phyloP scores from a whole-genome alignment of 2,888 invertebrate genomes.

The Automeris io region DNA sequence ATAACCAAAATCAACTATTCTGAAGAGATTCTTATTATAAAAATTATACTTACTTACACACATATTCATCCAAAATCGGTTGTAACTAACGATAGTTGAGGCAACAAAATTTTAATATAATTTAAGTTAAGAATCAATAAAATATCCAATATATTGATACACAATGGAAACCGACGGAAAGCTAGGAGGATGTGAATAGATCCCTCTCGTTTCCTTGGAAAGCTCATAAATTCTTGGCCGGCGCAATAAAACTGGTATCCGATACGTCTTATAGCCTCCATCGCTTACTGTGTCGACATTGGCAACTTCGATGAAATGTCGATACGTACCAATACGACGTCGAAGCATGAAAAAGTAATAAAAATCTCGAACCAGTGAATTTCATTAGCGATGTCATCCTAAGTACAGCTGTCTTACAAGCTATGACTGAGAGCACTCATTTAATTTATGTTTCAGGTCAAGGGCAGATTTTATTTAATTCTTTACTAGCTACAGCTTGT shows the following conservation, averaged over 20 bases:
- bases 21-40: no score
- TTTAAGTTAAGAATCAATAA: constrained; percentile 16
- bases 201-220: constrained; percentile 34
- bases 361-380: neutral
- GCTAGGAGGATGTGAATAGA: constrained; percentile 24
- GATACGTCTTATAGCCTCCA: constrained; percentile 22
- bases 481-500: no score
- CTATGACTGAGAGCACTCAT: no score
- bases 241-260: constrained; percentile 28
- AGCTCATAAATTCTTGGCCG: constrained; percentile 35
- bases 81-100: no score
- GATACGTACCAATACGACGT: neutral
- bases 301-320: neutral
- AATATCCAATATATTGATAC: constrained; percentile 18
- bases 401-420: no score
- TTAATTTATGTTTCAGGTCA: no score
- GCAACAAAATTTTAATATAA: constrained; percentile 15
- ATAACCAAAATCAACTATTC: no score
- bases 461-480: no score
- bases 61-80: no score
- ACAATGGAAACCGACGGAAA: constrained; percentile 30
- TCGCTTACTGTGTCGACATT: constrained; percentile 13
- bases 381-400: neutral
- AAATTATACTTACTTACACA: no score
- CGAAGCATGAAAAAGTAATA: neutral